Evolutionary conservation across 35 echinoderm and acorn worm genomes (phyloP).

Genomic region (Heliocidaris erythrogramma): DNA sequence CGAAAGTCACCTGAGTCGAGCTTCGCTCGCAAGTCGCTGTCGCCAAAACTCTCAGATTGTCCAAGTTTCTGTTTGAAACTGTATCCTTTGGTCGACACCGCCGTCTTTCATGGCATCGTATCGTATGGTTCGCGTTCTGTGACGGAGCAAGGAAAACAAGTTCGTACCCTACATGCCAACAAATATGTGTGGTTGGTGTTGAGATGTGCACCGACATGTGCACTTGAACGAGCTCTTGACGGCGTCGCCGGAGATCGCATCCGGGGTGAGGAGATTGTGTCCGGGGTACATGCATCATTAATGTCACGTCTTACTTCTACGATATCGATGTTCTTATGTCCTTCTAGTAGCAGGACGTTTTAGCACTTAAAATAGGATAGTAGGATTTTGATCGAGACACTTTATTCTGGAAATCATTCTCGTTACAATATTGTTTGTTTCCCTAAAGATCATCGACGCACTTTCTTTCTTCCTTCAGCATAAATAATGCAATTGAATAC

Average conservation of each 20-base stretch:
- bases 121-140: slow-evolving; percentile 51
- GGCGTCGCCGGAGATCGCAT: background rate
- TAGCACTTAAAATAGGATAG: too few relatives aligned
- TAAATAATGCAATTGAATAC: too few relatives aligned
- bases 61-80: slow-evolving; percentile 23
- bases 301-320: too few relatives aligned
- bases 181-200: slow-evolving; percentile 44
- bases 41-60: slow-evolving; percentile 25
- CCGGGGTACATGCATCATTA: background rate
- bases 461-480: too few relatives aligned
- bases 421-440: too few relatives aligned
- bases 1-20: slow-evolving; percentile 32
- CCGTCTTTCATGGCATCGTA: slow-evolving; percentile 34
- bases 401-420: too few relatives aligned
- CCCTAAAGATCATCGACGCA: too few relatives aligned
- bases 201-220: background rate
- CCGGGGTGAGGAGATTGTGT: background rate
- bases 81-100: slow-evolving; percentile 45
- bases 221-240: slow-evolving; percentile 16
- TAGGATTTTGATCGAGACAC: too few relatives aligned
- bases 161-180: slow-evolving; percentile 27
- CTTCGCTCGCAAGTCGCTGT: background rate
- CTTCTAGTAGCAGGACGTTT: background rate
- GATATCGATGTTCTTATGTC: background rate
- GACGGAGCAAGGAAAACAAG: slow-evolving; percentile 45